Conservation (phyloP, 1,140 invertebrate species). For the Sarcophaga bullata region DNA sequence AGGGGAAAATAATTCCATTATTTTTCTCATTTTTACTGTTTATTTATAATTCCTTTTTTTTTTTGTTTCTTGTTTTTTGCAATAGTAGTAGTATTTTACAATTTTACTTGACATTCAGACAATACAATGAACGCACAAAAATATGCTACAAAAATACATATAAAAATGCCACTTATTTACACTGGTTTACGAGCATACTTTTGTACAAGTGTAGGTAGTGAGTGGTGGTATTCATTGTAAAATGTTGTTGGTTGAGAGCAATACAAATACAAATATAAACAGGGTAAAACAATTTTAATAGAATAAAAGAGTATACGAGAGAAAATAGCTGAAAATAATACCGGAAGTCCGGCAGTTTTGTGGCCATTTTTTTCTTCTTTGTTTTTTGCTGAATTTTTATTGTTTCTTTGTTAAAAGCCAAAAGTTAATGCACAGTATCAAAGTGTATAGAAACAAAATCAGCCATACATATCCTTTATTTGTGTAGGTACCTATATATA, state of each 20-base stretch:
- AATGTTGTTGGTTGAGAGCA: background rate
- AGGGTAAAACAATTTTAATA: background rate
- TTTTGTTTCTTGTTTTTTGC: too few species aligned
- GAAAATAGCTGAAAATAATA: background rate
- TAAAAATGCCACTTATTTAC: constrained; percentile 16
- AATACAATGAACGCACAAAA: constrained; percentile 7
- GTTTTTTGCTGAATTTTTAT: too few species aligned
- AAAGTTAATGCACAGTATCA: too few species aligned
- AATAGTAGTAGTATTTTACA: background rate
- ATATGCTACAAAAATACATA: background rate
- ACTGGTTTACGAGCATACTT: background rate
- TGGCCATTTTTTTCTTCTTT: too few species aligned
- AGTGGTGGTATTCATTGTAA: background rate
- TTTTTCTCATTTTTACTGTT: too few species aligned
- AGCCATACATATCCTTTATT: too few species aligned
- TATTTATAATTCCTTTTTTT: background rate
- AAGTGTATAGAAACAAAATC: too few species aligned
- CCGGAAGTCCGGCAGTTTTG: background rate
- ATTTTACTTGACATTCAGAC: constrained; percentile 16
- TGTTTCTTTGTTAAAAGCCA: too few species aligned
- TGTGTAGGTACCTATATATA: too few species aligned
- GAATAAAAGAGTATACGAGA: background rate
- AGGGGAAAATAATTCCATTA: background rate
- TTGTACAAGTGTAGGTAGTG: background rate
- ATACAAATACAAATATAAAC: background rate